phyloP scores from a whole-genome alignment of 2,888 invertebrate species.

The Spicauda simplicius region DNA sequence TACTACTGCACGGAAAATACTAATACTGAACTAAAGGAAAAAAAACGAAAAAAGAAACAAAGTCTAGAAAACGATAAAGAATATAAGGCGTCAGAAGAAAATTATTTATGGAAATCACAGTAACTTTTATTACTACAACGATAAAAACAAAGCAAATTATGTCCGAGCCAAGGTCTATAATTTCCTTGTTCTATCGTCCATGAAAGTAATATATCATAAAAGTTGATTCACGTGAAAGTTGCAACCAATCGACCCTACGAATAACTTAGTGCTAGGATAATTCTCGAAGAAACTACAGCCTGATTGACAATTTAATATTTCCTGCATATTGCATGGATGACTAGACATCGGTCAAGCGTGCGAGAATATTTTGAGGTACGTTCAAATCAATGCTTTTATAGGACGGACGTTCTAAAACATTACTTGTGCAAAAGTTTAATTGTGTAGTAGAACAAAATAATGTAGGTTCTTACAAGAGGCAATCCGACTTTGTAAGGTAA shows the following conservation, averaged over 20 bases:
- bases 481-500: no score
- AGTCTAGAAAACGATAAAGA: no score
- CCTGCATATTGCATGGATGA: conserved; percentile 50
- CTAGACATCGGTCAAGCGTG: conserved; percentile 43
- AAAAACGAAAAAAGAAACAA: no score
- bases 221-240: conserved; percentile 11
- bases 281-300: conserved; percentile 21
- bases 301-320: conserved; percentile 49
- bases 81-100: no score
- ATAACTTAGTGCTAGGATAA: conserved; percentile 27
- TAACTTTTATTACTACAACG: not conserved
- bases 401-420: no score
- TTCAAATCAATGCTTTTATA: conserved; percentile 1
- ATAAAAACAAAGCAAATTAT: not conserved
- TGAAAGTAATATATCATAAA: conserved; percentile 28
- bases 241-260: conserved; percentile 27
- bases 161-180: not conserved
- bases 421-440: not conserved
- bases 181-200: conserved; percentile 12
- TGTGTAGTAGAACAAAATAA: no score
- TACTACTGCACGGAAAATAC: no score
- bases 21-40: no score
- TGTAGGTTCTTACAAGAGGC: no score
- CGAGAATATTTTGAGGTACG: conserved; percentile 1
- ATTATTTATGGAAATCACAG: no score